These are phyloP conservation scores for Thymelicus lineola DNA, from an alignment of 2,888 invertebrate species.

Conservation along the genomic window DNA sequence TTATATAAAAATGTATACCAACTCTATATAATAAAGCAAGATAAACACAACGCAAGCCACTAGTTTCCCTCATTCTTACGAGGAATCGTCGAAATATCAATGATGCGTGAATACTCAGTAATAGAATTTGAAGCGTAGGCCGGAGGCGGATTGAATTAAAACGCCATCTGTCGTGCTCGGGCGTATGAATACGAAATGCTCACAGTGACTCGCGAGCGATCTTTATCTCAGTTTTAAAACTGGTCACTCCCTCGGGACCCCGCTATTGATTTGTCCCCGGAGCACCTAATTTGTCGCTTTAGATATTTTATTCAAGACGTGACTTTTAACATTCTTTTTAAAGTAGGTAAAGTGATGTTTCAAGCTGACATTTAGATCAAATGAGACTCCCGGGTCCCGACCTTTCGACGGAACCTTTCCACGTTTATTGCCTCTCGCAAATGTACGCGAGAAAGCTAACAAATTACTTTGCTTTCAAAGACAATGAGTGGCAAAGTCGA, in stretches of 20 bases:
- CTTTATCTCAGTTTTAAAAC: conserved; percentile 85
- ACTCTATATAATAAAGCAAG: neutral
- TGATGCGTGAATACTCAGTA: conserved; percentile 83
- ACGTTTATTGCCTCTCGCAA: conserved; percentile 42
- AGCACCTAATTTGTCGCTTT: conserved; percentile 75
- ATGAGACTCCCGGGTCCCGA: conserved; percentile 21
- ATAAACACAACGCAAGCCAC: conserved; percentile 13
- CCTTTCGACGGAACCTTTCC: conserved; percentile 7
- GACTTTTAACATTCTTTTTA: conserved; percentile 62
- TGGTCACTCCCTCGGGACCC: conserved; percentile 77
- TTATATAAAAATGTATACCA: too few species aligned
- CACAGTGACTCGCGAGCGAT: conserved; percentile 75
- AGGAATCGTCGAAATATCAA: conserved; percentile 82
- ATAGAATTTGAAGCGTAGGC: conserved; percentile 82
- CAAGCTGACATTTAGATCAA: conserved; percentile 41
- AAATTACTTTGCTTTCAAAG: conserved; percentile 65
- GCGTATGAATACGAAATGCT: conserved; percentile 83
- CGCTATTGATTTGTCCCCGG: conserved; percentile 78
- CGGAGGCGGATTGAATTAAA: conserved; percentile 83
- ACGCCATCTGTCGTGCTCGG: conserved; percentile 81
- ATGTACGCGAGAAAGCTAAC: conserved; percentile 54
- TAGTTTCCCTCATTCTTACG: conserved; percentile 50
- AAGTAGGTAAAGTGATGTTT: conserved; percentile 45
- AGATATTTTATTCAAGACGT: conserved; percentile 72
- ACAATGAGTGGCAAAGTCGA: conserved; percentile 62